Conservation (phyloP, 2,888 invertebrate genomes). For the Patella pellucida region DNA sequence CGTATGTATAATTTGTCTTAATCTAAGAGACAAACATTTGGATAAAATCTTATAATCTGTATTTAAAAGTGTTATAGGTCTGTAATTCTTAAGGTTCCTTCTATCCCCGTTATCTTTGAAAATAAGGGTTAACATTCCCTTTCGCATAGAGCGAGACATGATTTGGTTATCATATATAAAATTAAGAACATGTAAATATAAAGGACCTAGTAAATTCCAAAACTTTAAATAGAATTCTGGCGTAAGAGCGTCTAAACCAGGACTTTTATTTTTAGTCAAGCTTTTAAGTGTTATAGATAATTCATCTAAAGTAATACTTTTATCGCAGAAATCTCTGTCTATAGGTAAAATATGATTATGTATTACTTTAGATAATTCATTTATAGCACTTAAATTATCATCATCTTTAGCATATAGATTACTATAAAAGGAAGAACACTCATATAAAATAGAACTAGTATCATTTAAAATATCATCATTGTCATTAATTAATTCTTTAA, state of each 20-base stretch:
- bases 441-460: neutral
- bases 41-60: conserved; percentile 2
- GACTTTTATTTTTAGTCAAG: neutral
- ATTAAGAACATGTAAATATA: neutral
- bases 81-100: neutral
- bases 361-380: neutral
- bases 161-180: neutral
- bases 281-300: neutral
- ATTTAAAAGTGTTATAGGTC: neutral
- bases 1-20: neutral
- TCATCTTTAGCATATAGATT: conserved; percentile 7
- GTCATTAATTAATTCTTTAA: neutral
- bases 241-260: neutral
- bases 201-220: neutral
- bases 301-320: neutral
- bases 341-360: neutral
- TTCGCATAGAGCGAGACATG: neutral
- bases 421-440: neutral
- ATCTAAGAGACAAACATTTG: neutral
- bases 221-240: neutral
- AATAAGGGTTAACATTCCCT: neutral
- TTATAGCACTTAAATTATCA: neutral
- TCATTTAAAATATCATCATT: neutral
- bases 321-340: neutral
- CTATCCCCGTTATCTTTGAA: neutral